Evolutionary conservation across 1,140 invertebrate species (phyloP), one percentile per base, ranked within the genome.

Genomic region (Halesus radiatus): DNA sequence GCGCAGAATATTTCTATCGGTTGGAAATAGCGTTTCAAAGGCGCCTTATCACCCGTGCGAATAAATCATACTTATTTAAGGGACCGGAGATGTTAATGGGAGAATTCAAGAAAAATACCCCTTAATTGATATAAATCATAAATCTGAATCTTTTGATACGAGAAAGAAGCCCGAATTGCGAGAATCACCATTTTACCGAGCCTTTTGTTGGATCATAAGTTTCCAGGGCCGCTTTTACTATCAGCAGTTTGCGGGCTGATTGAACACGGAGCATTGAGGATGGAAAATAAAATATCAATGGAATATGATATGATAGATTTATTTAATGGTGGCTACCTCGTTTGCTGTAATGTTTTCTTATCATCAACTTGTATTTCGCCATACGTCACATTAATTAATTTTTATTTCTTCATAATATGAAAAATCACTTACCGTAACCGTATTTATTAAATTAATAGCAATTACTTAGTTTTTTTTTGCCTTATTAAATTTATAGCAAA

Each of bases 41-140:
- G 62, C 29, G n/a, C 23, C 29, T 29, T 66, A 26, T 18, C 26
- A 29, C 8, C n/a, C 20, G 7, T n/a, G 62, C 16, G 23, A 37
- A 66, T 66, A 66, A 66, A 66, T 66, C 62, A 66, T 26, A 32
- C 62, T 66, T 60, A 60, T 66, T 66, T 66, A 29, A 29, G 62
- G 62, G 7, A 10, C 32, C n/a, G 13, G 2, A 29, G 13, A 26
- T 16, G 62, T 32, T 66, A 66, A 66, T 66, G 15, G 62, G 62
- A 15, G 29, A n/a, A 29, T 66, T 37, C 32, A 8, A 16, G 62
- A 66, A 66, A 66, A 66, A 66, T 66, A 37, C 62, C 32, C 23
- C 29, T 66, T 66, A 66, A 66, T 66, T 66, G 62, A 66, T 37
- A 66, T 66, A 66, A 66, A 66, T 66, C 62, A 66, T 66, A 66